A percentile compares a stretch with the other conserved stretches of the same genome.
phyloP scores from a whole-genome alignment of 2,888 invertebrate genomes.

The Tetragnatha montana region DNA sequence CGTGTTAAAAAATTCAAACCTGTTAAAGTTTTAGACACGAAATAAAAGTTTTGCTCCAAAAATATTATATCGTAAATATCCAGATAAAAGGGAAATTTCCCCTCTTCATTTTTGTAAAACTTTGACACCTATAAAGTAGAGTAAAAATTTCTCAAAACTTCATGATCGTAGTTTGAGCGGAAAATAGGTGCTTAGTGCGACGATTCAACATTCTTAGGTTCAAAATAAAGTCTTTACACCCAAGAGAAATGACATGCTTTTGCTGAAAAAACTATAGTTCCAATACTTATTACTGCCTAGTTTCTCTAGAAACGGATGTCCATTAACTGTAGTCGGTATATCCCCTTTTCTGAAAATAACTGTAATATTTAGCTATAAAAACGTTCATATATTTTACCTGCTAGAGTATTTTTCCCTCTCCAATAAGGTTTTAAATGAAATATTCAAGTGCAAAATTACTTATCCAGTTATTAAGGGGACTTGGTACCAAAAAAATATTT shows the following conservation, averaged over 20 bases:
- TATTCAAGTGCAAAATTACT: no score
- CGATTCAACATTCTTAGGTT: constrained; percentile 10
- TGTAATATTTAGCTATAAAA: background rate
- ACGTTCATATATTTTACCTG: background rate
- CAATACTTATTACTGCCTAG: constrained; percentile 2
- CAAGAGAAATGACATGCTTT: constrained; percentile 17
- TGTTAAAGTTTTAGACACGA: no score
- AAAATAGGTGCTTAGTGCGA: constrained; percentile 3
- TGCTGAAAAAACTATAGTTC: constrained; percentile 32
- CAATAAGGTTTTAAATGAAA: no score
- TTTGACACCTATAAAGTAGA: background rate
- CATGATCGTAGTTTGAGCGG: no score
- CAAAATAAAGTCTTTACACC: constrained; percentile 37
- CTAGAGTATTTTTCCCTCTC: no score
- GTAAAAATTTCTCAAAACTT: background rate
- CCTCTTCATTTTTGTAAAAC: no score
- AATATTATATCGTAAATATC: no score
- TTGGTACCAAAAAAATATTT: no score
- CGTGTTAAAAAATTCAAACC: no score
- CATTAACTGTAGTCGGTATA: background rate
- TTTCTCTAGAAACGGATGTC: background rate
- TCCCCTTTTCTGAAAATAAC: background rate
- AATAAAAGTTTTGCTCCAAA: no score
- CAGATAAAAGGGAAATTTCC: no score
- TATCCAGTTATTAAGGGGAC: no score